Evolutionary conservation across 2,888 invertebrate genomes (phyloP), one percentile per base, ranked within the genome.

Genomic region (Sipunculus nudus): DNA sequence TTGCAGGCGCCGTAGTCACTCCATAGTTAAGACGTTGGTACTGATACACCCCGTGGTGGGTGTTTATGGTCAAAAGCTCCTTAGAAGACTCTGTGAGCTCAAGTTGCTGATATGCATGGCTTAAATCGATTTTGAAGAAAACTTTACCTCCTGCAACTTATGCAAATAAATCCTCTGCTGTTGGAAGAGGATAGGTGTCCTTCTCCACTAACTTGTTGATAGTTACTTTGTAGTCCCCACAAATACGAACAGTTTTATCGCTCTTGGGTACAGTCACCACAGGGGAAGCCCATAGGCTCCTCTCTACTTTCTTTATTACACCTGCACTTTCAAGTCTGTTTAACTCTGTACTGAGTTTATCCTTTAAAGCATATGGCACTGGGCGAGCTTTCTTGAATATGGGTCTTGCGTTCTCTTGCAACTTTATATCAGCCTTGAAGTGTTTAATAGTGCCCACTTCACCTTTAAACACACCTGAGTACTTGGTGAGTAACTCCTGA

Each of bases 171-270:
- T 49, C 49, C 49, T 49, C 49, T 4, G 23, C 19, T 4, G 31
- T 35, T 4, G 49, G 49, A 3, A 49, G 32, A 4, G 49, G 49
- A 19, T 49, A 49, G 6, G 49, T 29, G 31, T 49, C 21, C 5
- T 49, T 23, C 10, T 32, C 19, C 3, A 28, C 10, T n/a, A 49
- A 29, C 21, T 19, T 16, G 26, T 46, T 46, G 6, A 46, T 28
- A 21, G 46, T 46, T n/a, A 46, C 46, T 23, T 46, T 46, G 46
- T 46, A 46, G 26, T 46, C 46, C 5, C 46, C 46, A 46, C 46
- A 46, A 6, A 46, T 6, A 4, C 46, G 3, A 6, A 46, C 16
- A 8, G 21, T 16, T 4, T 28, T 28, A 46, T 46, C 26, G 6
- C 16, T 21, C 46, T 46, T 46, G 23, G 25, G 6, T 13, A 23